These are phyloP conservation scores for Ceraclea dissimilis DNA, from an alignment of 2,888 invertebrate genomes.

Conservation along the genomic window DNA sequence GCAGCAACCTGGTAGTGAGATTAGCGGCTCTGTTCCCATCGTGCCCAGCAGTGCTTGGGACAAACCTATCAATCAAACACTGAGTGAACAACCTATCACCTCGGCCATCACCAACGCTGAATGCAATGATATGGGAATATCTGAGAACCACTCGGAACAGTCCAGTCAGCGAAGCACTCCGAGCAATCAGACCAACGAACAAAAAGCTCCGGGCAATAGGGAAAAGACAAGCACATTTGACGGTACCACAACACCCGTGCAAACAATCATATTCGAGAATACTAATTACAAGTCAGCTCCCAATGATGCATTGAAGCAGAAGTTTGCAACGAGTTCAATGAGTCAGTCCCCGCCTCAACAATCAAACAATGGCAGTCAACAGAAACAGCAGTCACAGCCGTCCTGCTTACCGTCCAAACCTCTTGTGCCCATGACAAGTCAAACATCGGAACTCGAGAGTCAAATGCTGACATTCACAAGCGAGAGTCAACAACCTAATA, in stretches of 20 bases:
- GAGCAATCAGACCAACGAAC: constrained; percentile 37
- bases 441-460: constrained; percentile 44
- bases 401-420: constrained; percentile 29
- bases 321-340: constrained; percentile 47
- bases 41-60: constrained; percentile 79
- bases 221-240: constrained; percentile 58
- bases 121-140: constrained; percentile 18
- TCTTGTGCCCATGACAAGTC: constrained; percentile 8
- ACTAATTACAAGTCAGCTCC: constrained; percentile 79
- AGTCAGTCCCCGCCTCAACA: constrained; percentile 38
- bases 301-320: constrained; percentile 56
- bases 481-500: constrained; percentile 39
- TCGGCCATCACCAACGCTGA: constrained; percentile 30
- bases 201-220: constrained; percentile 30
- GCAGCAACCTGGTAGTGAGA: constrained; percentile 35
- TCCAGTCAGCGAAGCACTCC: constrained; percentile 45
- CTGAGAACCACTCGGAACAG: constrained; percentile 39
- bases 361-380: constrained; percentile 26
- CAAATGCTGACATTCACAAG: constrained; percentile 39
- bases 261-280: constrained; percentile 86
- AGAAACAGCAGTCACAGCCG: constrained; percentile 17
- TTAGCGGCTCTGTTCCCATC: constrained; percentile 50
- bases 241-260: constrained; percentile 71
- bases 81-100: constrained; percentile 30
- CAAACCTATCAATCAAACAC: constrained; percentile 67